Evolutionary conservation across 2,113 vertebrate species (phyloP).

Genomic region (Rhodinocichla rosea): DNA sequence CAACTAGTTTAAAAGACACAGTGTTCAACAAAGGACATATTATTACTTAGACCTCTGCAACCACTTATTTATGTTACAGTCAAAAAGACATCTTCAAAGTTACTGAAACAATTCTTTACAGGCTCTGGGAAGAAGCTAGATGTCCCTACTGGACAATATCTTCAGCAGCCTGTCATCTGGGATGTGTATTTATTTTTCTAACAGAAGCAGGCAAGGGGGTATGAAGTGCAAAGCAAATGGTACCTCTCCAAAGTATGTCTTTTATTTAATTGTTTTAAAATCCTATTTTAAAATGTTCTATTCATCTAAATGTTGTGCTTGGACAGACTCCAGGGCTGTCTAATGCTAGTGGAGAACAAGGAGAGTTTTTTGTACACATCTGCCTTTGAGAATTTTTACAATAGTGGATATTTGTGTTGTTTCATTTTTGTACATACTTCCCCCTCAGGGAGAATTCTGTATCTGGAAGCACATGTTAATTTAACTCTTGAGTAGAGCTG

Average conservation of each 20-base stretch:
- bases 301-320: slow-evolving; percentile 13
- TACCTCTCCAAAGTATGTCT: not conserved
- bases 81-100: not conserved
- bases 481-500: slow-evolving; percentile 38
- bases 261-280: slow-evolving; percentile 10
- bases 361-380: not conserved
- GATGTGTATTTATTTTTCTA: not conserved
- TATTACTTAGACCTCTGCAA: not conserved
- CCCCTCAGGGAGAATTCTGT: slow-evolving; percentile 35
- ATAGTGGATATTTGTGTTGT: slow-evolving; percentile 21
- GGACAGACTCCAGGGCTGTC: slow-evolving; percentile 1
- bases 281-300: not conserved
- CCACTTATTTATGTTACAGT: not conserved
- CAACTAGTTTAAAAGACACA: not conserved
- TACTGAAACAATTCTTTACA: not conserved
- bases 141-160: not conserved
- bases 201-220: not conserved
- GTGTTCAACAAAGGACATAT: not conserved
- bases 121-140: not conserved
- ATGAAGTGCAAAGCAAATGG: not conserved
- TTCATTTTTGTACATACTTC: slow-evolving; percentile 30
- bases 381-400: slow-evolving; percentile 22
- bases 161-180: not conserved
- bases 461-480: slow-evolving; percentile 15
- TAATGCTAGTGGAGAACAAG: not conserved